Base-by-base conservation (phyloP, 2,113 vertebrate species). In the Urocitellus parryii region DNA sequence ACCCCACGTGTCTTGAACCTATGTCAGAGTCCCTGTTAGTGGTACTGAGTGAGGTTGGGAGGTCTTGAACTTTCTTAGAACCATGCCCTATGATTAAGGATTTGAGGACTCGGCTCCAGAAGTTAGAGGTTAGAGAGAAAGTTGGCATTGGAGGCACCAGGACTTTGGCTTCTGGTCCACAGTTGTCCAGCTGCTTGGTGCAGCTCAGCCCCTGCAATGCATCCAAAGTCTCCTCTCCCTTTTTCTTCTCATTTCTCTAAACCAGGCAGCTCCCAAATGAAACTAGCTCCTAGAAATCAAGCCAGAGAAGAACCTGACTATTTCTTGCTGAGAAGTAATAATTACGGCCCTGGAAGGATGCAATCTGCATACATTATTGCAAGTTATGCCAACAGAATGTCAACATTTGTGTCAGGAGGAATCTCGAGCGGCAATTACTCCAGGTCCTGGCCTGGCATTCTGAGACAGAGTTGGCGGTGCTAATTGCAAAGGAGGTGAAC, bases 361-460 rank as follows among this genome's bases (percentile, higher is more conserved):
- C 98, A 98, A 99, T 99, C 98, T 98, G 98, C 98, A 99, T 98
- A 99, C 98, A 98, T 99, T 98, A 99, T 98, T 98, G 98, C 98
- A 98, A 98, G 98, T 98, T 99, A 99, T 99, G 98, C 98, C 98
- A 99, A 99, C 98, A 99, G 98, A 98, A 98, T 98, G 98, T 99
- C 98, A 99, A 99, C 98, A 98, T 99, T 99, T 99, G 98, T 98
- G 98, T 98, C 98, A 98, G 98, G 97, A 98, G 98, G 85, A 98
- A 98, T 98, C 98, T 98, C 18, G 29, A 98, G 98, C 97, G 34
- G 98, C 98, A 98, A 98, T 98, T 98, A 98, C 97, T 98, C 94
- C 84, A 84, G 0, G 22, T 97, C 92, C 72, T 97, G 98, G 98
- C 89, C 97, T 97, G 97, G 98, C 97, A 97, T 98, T 98, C 96